Percentiles rank a stretch among this genome's conserved stretches.
These are phyloP conservation scores for Albula glossodonta DNA, from an alignment of 2,113 vertebrate genomes.

Conservation along the genomic window DNA sequence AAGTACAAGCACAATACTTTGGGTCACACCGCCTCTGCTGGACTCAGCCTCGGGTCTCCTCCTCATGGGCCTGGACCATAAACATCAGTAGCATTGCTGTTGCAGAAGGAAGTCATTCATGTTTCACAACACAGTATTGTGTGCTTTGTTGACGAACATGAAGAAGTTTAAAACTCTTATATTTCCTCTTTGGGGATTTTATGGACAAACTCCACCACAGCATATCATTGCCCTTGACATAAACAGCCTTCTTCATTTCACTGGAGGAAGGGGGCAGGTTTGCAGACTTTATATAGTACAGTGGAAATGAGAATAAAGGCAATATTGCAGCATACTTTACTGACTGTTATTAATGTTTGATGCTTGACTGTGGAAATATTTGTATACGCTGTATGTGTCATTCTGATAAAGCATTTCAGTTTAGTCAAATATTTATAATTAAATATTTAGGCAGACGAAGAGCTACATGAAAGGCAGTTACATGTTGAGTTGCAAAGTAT, in stretches of 20 bases:
- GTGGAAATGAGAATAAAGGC: too few relatives aligned
- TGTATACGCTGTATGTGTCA: too few relatives aligned
- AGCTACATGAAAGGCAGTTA: background rate
- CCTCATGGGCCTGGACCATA: background rate
- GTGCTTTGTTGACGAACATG: slow-evolving; percentile 24
- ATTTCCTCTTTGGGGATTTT: background rate
- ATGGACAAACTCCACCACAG: background rate
- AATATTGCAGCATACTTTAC: too few relatives aligned
- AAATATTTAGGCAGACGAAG: too few relatives aligned
- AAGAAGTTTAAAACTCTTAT: slow-evolving; percentile 7
- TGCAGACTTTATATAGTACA: too few relatives aligned
- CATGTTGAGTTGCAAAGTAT: background rate
- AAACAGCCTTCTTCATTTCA: background rate
- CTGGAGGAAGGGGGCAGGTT: too few relatives aligned
- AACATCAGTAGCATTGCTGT: slow-evolving; percentile 11
- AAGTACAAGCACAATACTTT: background rate
- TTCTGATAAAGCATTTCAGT: too few relatives aligned
- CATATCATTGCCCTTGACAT: background rate
- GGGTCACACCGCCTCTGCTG: background rate
- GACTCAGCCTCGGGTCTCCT: background rate
- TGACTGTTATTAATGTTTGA: too few relatives aligned
- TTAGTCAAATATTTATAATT: too few relatives aligned
- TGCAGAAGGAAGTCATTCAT: background rate
- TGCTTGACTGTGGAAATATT: too few relatives aligned
- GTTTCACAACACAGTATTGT: slow-evolving; percentile 17